A percentile compares a stretch with the other conserved stretches of the same genome.
Evolutionary conservation across 1,140 invertebrate species (phyloP).

Genomic region (Drosophila nannoptera): DNA sequence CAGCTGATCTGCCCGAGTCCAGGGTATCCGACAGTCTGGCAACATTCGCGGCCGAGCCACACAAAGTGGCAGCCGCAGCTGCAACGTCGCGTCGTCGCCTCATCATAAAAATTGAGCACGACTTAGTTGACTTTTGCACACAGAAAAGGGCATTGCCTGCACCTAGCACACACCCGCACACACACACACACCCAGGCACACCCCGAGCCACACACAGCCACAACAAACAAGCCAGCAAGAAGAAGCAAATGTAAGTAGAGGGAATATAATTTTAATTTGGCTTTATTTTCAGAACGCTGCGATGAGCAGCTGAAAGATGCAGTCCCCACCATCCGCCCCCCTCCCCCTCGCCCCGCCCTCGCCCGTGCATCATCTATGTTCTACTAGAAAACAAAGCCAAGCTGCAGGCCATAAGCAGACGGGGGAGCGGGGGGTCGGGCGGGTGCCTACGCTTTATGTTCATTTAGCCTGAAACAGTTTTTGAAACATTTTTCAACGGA

Average conservation of each 20-base stretch:
- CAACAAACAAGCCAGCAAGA: slow-evolving; percentile 2
- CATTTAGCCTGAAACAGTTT: slow-evolving; percentile 76
- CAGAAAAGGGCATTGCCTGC: slow-evolving; percentile 57
- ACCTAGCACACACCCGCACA: neutral
- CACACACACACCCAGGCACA: neutral
- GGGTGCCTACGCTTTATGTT: slow-evolving; percentile 61
- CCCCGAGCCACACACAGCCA: slow-evolving; percentile 28
- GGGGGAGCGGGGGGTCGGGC: neutral
- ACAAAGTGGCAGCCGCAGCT: slow-evolving; percentile 45
- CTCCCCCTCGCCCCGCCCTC: neutral
- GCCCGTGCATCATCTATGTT: neutral
- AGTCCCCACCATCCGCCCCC: neutral
- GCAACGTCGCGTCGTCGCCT: slow-evolving; percentile 44
- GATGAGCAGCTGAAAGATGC: slow-evolving; percentile 39
- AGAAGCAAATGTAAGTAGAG: slow-evolving; percentile 17
- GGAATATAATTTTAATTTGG: slow-evolving; percentile 76
- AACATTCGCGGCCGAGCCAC: slow-evolving; percentile 25
- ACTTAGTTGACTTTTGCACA: slow-evolving; percentile 76
- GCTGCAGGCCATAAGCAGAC: slow-evolving; percentile 43
- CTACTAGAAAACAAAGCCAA: slow-evolving; percentile 54
- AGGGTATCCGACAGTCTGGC: slow-evolving; percentile 24
- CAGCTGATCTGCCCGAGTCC: too few species aligned
- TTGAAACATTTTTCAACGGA: slow-evolving; percentile 73
- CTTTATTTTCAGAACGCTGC: slow-evolving; percentile 73
- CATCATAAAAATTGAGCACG: slow-evolving; percentile 75